Evolutionary conservation across 2,797 vertebrate genomes (phyloP).

Genomic region (Anguilla obscura): DNA sequence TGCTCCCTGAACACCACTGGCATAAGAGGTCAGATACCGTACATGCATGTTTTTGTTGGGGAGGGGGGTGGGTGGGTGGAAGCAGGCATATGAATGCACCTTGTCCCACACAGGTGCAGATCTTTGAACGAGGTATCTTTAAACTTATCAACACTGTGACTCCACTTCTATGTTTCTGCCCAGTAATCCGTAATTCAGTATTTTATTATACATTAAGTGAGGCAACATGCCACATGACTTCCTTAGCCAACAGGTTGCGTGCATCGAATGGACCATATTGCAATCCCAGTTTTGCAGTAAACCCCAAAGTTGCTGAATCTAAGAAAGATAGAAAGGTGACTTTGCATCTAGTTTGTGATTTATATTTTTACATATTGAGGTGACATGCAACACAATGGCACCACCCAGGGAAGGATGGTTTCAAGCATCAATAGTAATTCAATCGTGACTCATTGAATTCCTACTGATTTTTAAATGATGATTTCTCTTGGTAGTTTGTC

Average conservation of each 20-base stretch:
- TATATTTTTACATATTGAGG: background rate
- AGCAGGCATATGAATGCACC: background rate
- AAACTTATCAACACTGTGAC: background rate
- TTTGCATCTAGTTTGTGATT: background rate
- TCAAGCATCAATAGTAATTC: background rate
- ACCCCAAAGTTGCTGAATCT: no score
- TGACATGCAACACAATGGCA: background rate
- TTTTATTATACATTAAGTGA: no score
- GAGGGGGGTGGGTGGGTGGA: background rate
- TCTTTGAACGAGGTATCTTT: background rate
- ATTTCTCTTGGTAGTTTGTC: background rate
- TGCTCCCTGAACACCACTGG: background rate
- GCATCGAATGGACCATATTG: no score
- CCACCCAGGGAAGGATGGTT: background rate
- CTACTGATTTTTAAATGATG: background rate
- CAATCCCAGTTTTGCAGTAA: no score
- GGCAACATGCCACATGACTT: no score
- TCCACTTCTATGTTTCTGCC: no score
- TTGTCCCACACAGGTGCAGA: background rate
- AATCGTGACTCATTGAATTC: background rate
- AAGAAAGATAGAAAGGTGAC: background rate
- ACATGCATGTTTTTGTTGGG: background rate
- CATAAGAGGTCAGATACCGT: background rate
- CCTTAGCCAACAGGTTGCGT: no score
- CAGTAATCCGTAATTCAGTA: no score